These are phyloP conservation scores for Brachypteracias leptosomus DNA, from an alignment of 2,113 vertebrate species.

Conservation along the genomic window DNA sequence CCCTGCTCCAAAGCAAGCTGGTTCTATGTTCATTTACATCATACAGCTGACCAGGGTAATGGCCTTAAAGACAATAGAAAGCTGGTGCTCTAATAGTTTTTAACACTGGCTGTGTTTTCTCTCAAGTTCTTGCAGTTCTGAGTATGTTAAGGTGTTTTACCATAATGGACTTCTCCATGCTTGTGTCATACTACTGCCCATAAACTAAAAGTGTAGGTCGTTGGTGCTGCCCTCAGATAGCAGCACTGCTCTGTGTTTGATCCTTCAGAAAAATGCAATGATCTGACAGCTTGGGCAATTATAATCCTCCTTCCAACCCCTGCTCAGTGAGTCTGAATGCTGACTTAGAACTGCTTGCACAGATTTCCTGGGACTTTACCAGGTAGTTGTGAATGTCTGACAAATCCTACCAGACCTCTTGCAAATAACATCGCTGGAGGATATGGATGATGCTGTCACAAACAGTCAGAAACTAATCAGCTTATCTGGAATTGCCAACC, in stretches of 20 bases:
- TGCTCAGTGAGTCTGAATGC: background rate
- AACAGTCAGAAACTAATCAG: background rate
- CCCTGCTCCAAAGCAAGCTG: background rate
- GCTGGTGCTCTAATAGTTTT: background rate
- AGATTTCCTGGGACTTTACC: background rate
- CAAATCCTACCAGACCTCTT: background rate
- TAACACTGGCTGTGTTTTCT: background rate
- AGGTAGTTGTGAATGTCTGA: background rate
- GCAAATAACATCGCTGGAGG: background rate
- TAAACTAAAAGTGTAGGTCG: rapidly evolving
- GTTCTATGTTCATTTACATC: background rate
- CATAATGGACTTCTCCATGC: background rate
- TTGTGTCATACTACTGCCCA: background rate
- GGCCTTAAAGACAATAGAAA: background rate
- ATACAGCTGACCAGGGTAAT: background rate
- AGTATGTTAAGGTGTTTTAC: background rate
- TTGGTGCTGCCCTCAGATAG: background rate
- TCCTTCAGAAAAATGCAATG: background rate
- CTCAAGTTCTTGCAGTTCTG: background rate
- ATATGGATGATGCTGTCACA: background rate
- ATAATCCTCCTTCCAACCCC: background rate
- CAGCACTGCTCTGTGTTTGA: background rate
- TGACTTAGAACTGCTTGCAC: background rate
- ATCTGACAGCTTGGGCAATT: background rate
- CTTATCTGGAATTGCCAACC: background rate